Evolutionary conservation across 1,140 invertebrate genomes (phyloP).

Genomic region (Euura lappo): DNA sequence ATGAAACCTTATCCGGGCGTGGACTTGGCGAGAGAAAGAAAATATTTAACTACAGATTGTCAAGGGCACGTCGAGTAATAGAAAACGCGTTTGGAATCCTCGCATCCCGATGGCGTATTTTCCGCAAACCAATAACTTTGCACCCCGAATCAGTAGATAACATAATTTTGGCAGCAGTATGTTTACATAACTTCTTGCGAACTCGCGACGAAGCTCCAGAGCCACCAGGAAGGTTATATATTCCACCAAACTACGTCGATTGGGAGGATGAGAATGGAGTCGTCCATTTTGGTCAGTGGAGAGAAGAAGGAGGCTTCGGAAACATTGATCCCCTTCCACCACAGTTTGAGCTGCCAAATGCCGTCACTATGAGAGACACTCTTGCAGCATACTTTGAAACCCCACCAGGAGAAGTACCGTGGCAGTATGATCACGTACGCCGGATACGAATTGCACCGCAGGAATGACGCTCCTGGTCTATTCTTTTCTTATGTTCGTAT

Average conservation of each 20-base stretch:
- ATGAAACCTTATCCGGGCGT: slow-evolving; percentile 44
- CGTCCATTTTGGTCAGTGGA: background rate
- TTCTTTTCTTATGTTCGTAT: no score
- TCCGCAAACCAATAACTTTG: slow-evolving; percentile 8
- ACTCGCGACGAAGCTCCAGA: background rate
- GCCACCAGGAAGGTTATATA: background rate
- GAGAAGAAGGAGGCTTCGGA: background rate
- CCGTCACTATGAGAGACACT: background rate
- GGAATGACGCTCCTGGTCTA: no score
- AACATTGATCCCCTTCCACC: background rate
- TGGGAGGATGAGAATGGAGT: background rate
- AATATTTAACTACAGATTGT: slow-evolving; percentile 45
- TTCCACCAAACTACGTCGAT: background rate
- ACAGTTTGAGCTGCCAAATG: background rate
- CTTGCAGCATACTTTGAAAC: background rate
- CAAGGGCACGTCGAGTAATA: slow-evolving; percentile 35
- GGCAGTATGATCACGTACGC: background rate
- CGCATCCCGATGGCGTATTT: background rate
- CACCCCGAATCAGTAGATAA: slow-evolving; percentile 7
- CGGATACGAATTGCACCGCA: no score
- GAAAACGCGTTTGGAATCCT: slow-evolving; percentile 54
- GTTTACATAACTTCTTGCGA: background rate
- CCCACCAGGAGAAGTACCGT: background rate
- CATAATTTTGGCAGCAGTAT: slow-evolving; percentile 11
- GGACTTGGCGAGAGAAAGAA: slow-evolving; percentile 25